Conservation (phyloP, 2,113 vertebrate genomes). For the Melierax canorus region DNA sequence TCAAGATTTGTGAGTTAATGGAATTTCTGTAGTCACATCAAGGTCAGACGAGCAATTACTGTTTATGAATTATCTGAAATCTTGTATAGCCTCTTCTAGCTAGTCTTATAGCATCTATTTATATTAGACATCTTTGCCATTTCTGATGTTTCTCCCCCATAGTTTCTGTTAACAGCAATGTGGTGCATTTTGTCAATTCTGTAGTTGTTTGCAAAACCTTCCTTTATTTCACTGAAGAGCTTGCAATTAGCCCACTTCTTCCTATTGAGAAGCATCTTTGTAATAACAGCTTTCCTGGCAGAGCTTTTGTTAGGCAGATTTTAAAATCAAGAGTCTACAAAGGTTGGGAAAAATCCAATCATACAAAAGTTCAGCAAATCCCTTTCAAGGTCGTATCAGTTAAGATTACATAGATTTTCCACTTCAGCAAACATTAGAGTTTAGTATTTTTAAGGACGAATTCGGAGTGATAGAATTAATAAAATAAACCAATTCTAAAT, state of each 20-base stretch:
- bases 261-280: conserved; percentile 72
- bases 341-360: conserved; percentile 69
- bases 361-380: conserved; percentile 74
- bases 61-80: conserved; percentile 76
- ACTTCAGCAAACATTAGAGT: conserved; percentile 22
- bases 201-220: conserved; percentile 73
- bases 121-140: conserved; percentile 70
- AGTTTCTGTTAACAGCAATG: conserved; percentile 59
- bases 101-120: conserved; percentile 66
- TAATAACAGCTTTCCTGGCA: conserved; percentile 79
- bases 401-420: conserved; percentile 63
- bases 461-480: conserved; percentile 8
- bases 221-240: conserved; percentile 76
- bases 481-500: conserved; percentile 1
- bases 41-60: conserved; percentile 74
- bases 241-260: conserved; percentile 79
- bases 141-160: conserved; percentile 63
- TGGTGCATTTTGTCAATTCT: conserved; percentile 72
- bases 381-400: conserved; percentile 75
- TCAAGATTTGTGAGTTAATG: conserved; percentile 78
- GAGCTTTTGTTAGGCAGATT: conserved; percentile 78
- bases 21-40: conserved; percentile 74
- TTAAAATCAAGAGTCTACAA: conserved; percentile 76
- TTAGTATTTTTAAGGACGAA: conserved; percentile 9
- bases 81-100: conserved; percentile 61